phyloP scores from a whole-genome alignment of 2,888 invertebrate species.

The Teinopalpus imperialis region DNA sequence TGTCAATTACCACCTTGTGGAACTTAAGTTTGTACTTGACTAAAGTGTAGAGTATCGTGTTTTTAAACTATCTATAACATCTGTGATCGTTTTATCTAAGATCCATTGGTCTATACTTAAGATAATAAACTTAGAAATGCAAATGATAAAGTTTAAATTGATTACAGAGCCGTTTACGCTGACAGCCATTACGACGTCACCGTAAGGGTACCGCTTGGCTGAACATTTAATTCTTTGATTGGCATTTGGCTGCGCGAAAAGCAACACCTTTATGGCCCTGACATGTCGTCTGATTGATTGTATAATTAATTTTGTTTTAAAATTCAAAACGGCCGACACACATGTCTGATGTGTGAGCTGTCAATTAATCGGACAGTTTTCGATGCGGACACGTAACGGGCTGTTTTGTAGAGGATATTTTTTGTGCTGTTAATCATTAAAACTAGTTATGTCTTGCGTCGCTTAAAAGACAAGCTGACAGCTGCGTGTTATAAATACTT shows the following conservation, averaged over 20 bases:
- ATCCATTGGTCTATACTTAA: conserved; percentile 22
- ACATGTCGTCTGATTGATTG: conserved; percentile 76
- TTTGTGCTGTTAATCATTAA: conserved; percentile 57
- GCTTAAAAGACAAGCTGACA: conserved; percentile 58
- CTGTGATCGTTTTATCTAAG: conserved; percentile 34
- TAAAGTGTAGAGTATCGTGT: conserved; percentile 72
- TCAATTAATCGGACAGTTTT: conserved; percentile 76
- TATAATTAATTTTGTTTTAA: conserved; percentile 77
- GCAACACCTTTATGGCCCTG: conserved; percentile 75
- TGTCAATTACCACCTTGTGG: conserved; percentile 63
- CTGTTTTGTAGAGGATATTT: conserved; percentile 42
- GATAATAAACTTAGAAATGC: neutral
- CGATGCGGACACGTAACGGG: conserved; percentile 73
- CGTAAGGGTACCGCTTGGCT: conserved; percentile 50
- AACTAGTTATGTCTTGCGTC: conserved; percentile 50
- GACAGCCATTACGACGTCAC: neutral
- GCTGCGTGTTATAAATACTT: conserved; percentile 53
- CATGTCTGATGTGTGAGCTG: conserved; percentile 66
- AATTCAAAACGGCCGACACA: conserved; percentile 64
- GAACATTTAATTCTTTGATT: conserved; percentile 73
- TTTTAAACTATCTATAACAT: conserved; percentile 59
- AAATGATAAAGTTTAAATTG: too few relatives aligned
- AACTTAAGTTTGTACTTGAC: conserved; percentile 67
- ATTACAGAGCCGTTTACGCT: neutral
- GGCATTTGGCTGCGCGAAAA: conserved; percentile 76